Conservation (phyloP, 53 echinoderm and acorn worm genomes). For the Echinometra lucunter region DNA sequence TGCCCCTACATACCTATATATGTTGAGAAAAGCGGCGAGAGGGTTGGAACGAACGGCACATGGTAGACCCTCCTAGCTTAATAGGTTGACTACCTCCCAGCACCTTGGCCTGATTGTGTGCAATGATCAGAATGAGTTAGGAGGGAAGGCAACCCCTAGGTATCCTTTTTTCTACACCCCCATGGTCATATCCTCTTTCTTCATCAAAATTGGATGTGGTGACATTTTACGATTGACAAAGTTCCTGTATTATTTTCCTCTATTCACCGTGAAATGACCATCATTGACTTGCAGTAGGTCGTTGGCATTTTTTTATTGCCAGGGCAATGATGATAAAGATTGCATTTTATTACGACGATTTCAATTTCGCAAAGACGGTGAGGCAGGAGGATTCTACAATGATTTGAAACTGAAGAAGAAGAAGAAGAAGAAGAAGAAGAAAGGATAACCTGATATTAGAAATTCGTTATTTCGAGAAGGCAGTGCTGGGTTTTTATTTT, state of each 20-base stretch:
- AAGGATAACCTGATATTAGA: neutral
- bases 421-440: neutral
- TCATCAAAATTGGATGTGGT: neutral
- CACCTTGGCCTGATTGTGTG: too few species aligned
- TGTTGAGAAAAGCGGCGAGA: too few species aligned
- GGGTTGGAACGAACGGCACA: too few species aligned
- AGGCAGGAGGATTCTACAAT: neutral
- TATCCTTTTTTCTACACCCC: neutral
- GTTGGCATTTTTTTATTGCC: constrained; percentile 20
- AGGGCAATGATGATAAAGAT: neutral
- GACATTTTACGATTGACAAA: constrained; percentile 38
- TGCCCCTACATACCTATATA: too few species aligned
- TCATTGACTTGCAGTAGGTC: constrained; percentile 2
- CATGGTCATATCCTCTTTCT: neutral
- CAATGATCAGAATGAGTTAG: too few species aligned
- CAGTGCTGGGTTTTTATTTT: neutral
- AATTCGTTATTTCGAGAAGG: neutral
- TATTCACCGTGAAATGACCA: constrained; percentile 2
- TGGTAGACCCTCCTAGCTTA: too few species aligned
- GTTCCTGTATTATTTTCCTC: constrained; percentile 2
- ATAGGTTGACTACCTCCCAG: too few species aligned
- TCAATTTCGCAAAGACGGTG: neutral
- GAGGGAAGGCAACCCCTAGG: neutral
- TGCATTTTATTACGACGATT: constrained; percentile 2
- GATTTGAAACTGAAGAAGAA: neutral